Evolutionary conservation across 2,113 vertebrate species (phyloP).

Genomic region (Zosterops borbonicus): DNA sequence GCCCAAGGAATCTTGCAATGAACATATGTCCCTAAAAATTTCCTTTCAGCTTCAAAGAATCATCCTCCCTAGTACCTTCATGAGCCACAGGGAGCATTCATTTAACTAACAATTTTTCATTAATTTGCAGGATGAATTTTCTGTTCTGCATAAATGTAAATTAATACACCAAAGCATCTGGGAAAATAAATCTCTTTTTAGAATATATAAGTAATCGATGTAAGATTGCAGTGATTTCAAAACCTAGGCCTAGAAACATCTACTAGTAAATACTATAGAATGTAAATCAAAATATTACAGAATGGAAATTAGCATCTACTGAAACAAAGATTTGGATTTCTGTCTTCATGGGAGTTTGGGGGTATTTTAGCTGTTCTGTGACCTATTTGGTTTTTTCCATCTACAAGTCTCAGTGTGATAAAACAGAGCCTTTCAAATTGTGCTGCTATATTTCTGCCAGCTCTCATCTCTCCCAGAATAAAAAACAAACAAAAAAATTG

Average conservation of each 20-base stretch:
- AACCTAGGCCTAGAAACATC: background rate
- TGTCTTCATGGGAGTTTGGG: background rate
- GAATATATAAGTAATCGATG: background rate
- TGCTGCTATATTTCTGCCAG: background rate
- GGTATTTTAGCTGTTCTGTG: background rate
- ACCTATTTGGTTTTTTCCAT: background rate
- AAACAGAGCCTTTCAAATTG: background rate
- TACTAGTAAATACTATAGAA: background rate
- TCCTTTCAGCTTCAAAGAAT: background rate
- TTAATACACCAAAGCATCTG: background rate
- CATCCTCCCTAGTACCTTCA: background rate
- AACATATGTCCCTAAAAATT: background rate
- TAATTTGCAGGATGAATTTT: background rate
- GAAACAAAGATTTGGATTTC: background rate
- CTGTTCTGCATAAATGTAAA: background rate
- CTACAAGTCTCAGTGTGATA: background rate
- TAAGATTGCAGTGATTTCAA: background rate
- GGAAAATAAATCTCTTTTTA: background rate
- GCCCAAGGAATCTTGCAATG: background rate
- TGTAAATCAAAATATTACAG: background rate
- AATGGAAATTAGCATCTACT: background rate
- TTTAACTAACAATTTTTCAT: background rate
- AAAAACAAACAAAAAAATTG: background rate
- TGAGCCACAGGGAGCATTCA: background rate
- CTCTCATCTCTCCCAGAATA: background rate